These are phyloP conservation scores for Platycheirus rosarum DNA, from an alignment of 2,888 invertebrate species.

Conservation along the genomic window DNA sequence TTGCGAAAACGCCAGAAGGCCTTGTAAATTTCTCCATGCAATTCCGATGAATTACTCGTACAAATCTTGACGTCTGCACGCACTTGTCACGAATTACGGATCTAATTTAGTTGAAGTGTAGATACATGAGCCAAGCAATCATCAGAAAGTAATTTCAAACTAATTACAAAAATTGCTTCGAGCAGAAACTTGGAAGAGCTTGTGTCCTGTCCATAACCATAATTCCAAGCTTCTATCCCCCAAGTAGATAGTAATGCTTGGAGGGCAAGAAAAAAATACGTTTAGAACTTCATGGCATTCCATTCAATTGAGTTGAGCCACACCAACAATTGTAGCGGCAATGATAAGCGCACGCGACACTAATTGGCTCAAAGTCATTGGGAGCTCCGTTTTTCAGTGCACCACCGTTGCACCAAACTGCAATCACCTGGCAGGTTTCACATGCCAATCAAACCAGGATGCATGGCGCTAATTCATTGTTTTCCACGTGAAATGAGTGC, in stretches of 20 bases:
- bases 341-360: conserved; percentile 73
- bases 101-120: conserved; percentile 64
- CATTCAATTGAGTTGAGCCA: conserved; percentile 46
- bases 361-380: conserved; percentile 69
- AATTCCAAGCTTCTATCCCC: conserved; percentile 40
- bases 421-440: conserved; percentile 71
- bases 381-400: conserved; percentile 11
- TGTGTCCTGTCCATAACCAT: conserved; percentile 69
- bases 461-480: conserved; percentile 72
- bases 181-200: conserved; percentile 49
- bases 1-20: conserved; percentile 73
- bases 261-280: conserved; percentile 12
- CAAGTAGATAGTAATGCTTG: conserved; percentile 50
- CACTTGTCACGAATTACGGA: conserved; percentile 75
- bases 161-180: conserved; percentile 71
- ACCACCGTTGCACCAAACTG: conserved; percentile 17
- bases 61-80: conserved; percentile 81
- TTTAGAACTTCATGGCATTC: conserved; percentile 51
- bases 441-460: conserved; percentile 71
- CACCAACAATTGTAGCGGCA: conserved; percentile 51
- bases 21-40: conserved; percentile 3
- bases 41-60: conserved; percentile 31
- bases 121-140: conserved; percentile 72
- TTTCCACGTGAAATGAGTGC: conserved; percentile 53
- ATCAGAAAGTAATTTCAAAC: conserved; percentile 70